Percentiles rank a stretch among this genome's conserved stretches.
phyloP scores from a whole-genome alignment of 1,140 invertebrate genomes.

The Tetramorium simillimum region DNA sequence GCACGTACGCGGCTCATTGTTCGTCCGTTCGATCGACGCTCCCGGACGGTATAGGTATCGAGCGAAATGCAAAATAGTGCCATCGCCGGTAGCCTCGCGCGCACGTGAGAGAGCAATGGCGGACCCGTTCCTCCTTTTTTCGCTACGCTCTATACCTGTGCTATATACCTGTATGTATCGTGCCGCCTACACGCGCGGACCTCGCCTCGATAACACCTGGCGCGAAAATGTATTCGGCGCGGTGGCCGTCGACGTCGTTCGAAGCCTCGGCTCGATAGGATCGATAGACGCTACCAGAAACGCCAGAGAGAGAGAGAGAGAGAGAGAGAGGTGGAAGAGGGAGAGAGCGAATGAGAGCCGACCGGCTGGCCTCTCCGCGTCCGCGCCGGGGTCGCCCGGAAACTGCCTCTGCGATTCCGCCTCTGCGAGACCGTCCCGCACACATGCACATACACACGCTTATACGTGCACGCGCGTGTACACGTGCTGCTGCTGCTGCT shows the following conservation, averaged over 20 bases:
- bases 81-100: conserved; percentile 33
- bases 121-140: conserved; percentile 31
- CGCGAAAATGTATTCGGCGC: conserved; percentile 74
- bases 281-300: conserved; percentile 73
- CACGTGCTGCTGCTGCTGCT: conserved; percentile 29
- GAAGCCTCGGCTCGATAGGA: conserved; percentile 73
- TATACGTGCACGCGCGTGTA: conserved; percentile 31
- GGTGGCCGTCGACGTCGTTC: conserved; percentile 68
- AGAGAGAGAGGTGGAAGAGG: neutral
- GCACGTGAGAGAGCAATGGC: conserved; percentile 46
- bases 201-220: conserved; percentile 63
- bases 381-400: conserved; percentile 70
- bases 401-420: conserved; percentile 70
- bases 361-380: conserved; percentile 61
- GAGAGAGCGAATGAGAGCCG: conserved; percentile 30
- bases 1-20: conserved; percentile 41
- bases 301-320: conserved; percentile 21
- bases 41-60: conserved; percentile 40
- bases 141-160: neutral
- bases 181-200: conserved; percentile 52
- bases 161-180: conserved; percentile 40
- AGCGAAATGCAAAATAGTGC: conserved; percentile 58
- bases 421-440: conserved; percentile 49
- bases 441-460: conserved; percentile 8
- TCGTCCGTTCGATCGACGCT: conserved; percentile 37